Conservation (phyloP, 2,797 vertebrate genomes). For the Gymnoscopelus microlampas region DNA sequence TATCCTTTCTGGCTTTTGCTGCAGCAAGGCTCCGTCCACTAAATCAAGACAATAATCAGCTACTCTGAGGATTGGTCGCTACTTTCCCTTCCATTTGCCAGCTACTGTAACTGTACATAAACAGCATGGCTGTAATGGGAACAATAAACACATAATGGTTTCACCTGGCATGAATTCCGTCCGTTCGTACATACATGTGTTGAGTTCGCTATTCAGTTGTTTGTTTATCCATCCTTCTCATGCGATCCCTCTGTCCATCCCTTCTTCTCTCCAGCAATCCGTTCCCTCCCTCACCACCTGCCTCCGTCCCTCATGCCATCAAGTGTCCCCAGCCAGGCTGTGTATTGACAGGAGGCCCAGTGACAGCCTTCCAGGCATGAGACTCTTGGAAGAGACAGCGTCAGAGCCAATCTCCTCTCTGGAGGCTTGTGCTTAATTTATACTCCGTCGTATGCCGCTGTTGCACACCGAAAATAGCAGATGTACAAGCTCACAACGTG, state of each 20-base stretch:
- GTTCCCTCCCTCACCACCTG: constrained; percentile 50
- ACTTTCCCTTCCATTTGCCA: constrained; percentile 11
- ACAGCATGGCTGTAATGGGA: constrained; percentile 11
- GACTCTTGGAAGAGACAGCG: constrained; percentile 70
- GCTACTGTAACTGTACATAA: constrained; percentile 24
- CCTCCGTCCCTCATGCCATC: constrained; percentile 57
- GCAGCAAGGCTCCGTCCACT: constrained; percentile 7
- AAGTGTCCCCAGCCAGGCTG: constrained; percentile 56
- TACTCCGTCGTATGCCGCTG: too few relatives aligned
- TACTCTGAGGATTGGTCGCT: constrained; percentile 9
- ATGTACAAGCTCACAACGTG: too few relatives aligned
- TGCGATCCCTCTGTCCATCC: constrained; percentile 29
- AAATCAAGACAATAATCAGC: constrained; percentile 22
- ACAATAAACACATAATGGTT: constrained; percentile 20
- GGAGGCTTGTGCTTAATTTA: constrained; percentile 36
- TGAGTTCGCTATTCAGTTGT: constrained; percentile 36
- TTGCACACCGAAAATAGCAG: too few relatives aligned
- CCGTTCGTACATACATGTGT: constrained; percentile 16
- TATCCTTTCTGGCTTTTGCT: constrained; percentile 7
- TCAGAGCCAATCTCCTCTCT: constrained; percentile 72
- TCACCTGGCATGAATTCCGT: constrained; percentile 15
- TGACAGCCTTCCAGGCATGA: constrained; percentile 71
- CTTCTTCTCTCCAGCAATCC: constrained; percentile 23
- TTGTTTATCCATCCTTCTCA: constrained; percentile 39
- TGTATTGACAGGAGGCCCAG: constrained; percentile 71